phyloP scores from a whole-genome alignment of 1,140 invertebrate genomes.

The Aphelinus certus region DNA sequence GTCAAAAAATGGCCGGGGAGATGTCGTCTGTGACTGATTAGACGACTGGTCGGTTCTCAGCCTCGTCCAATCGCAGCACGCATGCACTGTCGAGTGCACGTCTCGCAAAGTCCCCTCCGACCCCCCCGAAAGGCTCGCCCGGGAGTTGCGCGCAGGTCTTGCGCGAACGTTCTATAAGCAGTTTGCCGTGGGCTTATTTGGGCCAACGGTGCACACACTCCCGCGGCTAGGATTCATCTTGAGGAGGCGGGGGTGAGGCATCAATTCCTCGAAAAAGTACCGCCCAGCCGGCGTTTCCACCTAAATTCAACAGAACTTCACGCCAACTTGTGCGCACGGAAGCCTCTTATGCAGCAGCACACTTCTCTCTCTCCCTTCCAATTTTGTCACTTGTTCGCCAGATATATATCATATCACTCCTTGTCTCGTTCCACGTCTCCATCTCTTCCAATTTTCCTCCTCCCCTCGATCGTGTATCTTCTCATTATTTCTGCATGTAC shows the following conservation, averaged over 20 bases:
- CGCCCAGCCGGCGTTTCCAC: constrained; percentile 50
- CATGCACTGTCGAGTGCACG: too few relatives aligned
- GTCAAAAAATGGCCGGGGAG: too few relatives aligned
- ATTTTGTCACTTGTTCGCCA: constrained; percentile 53
- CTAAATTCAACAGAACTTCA: constrained; percentile 54
- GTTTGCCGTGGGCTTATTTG: constrained; percentile 1
- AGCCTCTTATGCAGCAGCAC: constrained; percentile 33
- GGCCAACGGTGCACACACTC: neutral
- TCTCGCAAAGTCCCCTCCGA: too few relatives aligned
- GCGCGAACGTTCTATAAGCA: neutral
- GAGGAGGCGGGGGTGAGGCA: constrained; percentile 41
- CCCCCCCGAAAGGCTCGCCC: too few relatives aligned
- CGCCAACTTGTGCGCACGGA: constrained; percentile 47
- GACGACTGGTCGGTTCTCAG: too few relatives aligned
- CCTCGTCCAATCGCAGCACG: too few relatives aligned
- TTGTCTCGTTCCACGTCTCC: too few relatives aligned
- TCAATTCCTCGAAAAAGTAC: constrained; percentile 59
- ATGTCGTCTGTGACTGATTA: too few relatives aligned
- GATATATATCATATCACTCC: constrained; percentile 36
- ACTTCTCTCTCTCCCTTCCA: constrained; percentile 42
- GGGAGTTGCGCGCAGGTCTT: neutral
- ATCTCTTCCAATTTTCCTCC: too few relatives aligned
- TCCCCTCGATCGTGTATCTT: neutral
- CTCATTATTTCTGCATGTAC: neutral
- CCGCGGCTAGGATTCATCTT: neutral